Evolutionary conservation across 2,888 invertebrate species (phyloP), one percentile per base, ranked within the genome.

Genomic region (Cartodere bifasciata): DNA sequence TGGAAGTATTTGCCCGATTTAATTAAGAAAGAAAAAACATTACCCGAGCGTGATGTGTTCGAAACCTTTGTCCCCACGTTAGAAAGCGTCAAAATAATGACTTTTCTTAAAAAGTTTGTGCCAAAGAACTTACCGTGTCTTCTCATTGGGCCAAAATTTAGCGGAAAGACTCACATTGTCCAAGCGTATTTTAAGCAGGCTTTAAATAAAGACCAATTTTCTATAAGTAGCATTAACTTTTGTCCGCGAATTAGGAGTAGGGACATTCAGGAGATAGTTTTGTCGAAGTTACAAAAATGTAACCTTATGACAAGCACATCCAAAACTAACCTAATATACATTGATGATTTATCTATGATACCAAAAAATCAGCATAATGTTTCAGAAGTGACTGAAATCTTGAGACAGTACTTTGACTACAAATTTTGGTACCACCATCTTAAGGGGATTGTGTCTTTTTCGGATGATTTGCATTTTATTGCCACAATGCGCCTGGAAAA

Each of bases 331-430:
- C 53, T 78, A 5, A 66, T 75, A 35, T 75, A 76, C 46, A 62
- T 79, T 13, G 78, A 79, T 46, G 77, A 79, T 49, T 49, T 78
- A 41, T 70, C 72, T 49, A 59, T 67, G 58, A 65, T 70, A n/a
- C 52, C 50, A 20, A 58, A 55, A 37, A 68, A 64, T 42, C 51
- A 53, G 9, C 65, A 63, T 45, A 67, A 65, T 6, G 64, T 63
- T 4, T 65, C 62, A 40, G 65, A 67, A 3, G 64, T 70, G 4
- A 59, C 72, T 13, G 78, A 78, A 49, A 55, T 78, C 13, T 56
- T 78, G 4, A 54, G 78, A 10, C 75, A 75, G 47, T 68, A 64
- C 47, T 60, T 75, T 24, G 75, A 75, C 46, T 67, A 73, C 43
- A 62, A 65, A 13, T 60, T 68, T 43, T 75, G 75, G 71, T 68